Percentiles rank a stretch among this genome's conserved stretches.
Conservation (phyloP, 2,113 vertebrate genomes). For the Neogale vison region DNA sequence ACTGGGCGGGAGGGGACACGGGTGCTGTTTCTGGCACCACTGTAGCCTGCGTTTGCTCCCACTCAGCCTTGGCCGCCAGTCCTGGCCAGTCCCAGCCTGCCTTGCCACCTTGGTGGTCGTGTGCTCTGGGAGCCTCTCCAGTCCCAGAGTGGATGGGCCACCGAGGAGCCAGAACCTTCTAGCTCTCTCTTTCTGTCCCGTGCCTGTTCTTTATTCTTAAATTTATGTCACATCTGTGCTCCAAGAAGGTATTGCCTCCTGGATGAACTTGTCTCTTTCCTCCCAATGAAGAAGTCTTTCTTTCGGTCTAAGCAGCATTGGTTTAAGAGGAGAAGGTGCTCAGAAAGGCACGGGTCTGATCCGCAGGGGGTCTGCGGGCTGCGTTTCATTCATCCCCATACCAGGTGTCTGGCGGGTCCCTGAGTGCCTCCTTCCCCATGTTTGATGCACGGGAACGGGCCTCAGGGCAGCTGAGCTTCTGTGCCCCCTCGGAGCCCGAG, state of each 20-base stretch:
- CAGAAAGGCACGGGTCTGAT: neutral
- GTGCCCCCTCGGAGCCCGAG: neutral
- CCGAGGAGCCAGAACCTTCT: neutral
- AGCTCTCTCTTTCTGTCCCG: neutral
- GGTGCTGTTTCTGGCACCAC: neutral
- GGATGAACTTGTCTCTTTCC: neutral
- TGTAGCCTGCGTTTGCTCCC: neutral
- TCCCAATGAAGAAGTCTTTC: neutral
- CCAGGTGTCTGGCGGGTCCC: neutral
- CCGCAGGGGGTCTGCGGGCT: neutral
- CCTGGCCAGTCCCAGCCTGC: neutral
- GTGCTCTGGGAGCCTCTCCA: fast-evolving
- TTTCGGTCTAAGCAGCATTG: neutral
- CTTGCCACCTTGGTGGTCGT: fast-evolving
- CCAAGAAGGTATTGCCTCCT: neutral
- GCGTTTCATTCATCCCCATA: fast-evolving
- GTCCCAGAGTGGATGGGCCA: no score
- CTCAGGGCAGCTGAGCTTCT: neutral
- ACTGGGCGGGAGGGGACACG: no score
- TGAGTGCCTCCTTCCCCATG: neutral
- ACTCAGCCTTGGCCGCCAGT: neutral
- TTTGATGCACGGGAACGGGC: neutral
- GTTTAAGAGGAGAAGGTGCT: neutral
- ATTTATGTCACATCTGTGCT: fast-evolving
- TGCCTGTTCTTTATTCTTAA: neutral